Base-by-base conservation (phyloP, 1,140 invertebrate species). In the Paralvinella palmiformis region DNA sequence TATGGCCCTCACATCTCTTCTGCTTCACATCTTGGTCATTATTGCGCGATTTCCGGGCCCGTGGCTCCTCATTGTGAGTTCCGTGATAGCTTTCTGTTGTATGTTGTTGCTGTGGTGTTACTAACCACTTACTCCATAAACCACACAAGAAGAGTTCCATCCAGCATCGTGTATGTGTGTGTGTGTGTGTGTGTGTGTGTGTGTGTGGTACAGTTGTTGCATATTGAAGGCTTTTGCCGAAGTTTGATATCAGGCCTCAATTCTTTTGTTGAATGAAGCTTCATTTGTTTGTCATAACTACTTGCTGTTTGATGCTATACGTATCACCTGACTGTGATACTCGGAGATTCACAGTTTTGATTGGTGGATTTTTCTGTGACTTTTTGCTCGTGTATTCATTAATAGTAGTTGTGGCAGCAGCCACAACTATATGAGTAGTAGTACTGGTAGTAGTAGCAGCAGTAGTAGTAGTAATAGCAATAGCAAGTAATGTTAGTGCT, bases 21-120 rank as follows among this genome's bases (percentile, higher is more conserved):
- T 86, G 0, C 85, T 93, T 59, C 94, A 94, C 78, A 72, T 91
- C 57, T 91, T 93, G 74, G 90, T 94, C 73, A 84, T 94, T 10
- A 84, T 94, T 63, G 89, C 91, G 70, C 88, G 88, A 76, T 88
- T 94, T 10, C 74, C 74, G n/a, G 75, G 75, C 62, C 91, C 91
- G 0, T 95, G 92, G 92, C 74, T 91, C 27, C 88, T 89, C 77
- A 86, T 93, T 72, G 91, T 89, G 82, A 85, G 86, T 84, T 48
- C 22, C 10, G 22, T 36, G 20, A 31, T 60, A 17, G n/a, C 60
- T 65, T n/a, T n/a, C n/a, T n/a, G n/a, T n/a, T n/a, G n/a, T n/a
- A n/a, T n/a, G n/a, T n/a, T n/a, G n/a, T n/a, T n/a, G n/a, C n/a
- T n/a, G n/a, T n/a, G 48, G 10, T 52, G 48, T 52, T 29, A 20